These are phyloP conservation scores for Eupithecia inturbata DNA, from an alignment of 2,888 invertebrate genomes.

Conservation along the genomic window DNA sequence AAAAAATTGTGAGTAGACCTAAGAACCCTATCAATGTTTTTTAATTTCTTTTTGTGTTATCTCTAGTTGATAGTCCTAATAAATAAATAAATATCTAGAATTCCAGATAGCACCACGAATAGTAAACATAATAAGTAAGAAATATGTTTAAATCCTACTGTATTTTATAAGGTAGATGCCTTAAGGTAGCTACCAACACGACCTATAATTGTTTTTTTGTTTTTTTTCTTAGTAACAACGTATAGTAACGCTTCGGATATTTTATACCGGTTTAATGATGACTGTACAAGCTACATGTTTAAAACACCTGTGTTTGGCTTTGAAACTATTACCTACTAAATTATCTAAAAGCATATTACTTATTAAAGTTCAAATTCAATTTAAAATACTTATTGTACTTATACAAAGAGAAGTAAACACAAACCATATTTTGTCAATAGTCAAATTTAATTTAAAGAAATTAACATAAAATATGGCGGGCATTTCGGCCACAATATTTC, in stretches of 20 bases:
- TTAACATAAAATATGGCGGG: not conserved
- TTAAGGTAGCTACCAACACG: too few species aligned
- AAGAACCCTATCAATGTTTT: too few species aligned
- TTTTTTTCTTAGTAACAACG: not conserved
- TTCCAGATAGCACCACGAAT: not conserved
- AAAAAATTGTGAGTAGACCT: too few species aligned
- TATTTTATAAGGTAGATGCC: not conserved
- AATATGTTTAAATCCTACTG: not conserved
- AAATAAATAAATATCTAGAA: too few species aligned
- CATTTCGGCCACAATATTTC: not conserved
- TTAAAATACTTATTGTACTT: not conserved
- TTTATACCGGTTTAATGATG: not conserved
- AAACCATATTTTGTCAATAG: not conserved
- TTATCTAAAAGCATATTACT: not conserved
- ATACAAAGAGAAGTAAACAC: not conserved
- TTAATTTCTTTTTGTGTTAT: too few species aligned
- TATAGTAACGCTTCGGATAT: not conserved
- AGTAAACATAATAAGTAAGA: not conserved
- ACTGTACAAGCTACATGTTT: not conserved
- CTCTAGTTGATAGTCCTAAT: too few species aligned
- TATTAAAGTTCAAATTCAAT: not conserved
- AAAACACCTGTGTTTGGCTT: not conserved
- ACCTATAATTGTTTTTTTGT: too few species aligned
- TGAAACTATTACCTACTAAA: not conserved
- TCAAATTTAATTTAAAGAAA: not conserved